Evolutionary conservation across 1,140 invertebrate species (phyloP), one percentile per base, ranked within the genome.

Genomic region (Sycophaga agraensis): DNA sequence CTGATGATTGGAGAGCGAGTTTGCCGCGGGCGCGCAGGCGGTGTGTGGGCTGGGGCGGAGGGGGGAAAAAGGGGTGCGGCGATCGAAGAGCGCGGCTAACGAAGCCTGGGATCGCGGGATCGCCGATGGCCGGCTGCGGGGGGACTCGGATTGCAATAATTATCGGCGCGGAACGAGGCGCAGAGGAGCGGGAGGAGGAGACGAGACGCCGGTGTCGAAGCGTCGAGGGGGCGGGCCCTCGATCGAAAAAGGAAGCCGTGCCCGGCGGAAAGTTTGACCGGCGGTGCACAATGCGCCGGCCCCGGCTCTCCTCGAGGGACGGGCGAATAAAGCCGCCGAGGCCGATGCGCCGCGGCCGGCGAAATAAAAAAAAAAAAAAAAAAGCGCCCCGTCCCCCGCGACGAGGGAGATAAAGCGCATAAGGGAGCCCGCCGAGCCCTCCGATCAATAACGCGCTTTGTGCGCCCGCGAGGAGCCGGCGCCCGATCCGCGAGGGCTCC

Each of bases 191-290:
- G 42, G 37, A n/a, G 4, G 24, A 42, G 39, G 14, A 3, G 9
- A 39, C 28, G 16, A 48, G 14, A 48, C 31, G n/a, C 17, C n/a
- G 28, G 28, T 11, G 28, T 31, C 28, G 11, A 31, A 31, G 17
- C 31, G 49, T 17, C 8, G n/a, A 17, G 31, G 12, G 19, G 22
- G 53, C 22, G 45, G 40, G 63, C 43, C 35, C n/a, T 45, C 59
- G 49, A 62, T 65, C 63, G 61, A 65, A 66, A 66, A 64, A 68
- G 63, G 66, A 59, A 66, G 65, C 68, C 59, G 68, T 66, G 67
- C 66, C 73, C 68, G 70, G 74, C 75, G 73, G 74, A 78, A 78
- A 78, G 73, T 78, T 78, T 78, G 76, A 78, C 76, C 73, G 70
- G 73, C 75, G 9, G 5, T 31, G 28, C 28, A 31, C 72, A n/a